Base-by-base conservation (phyloP, 2,113 vertebrate species). In the Scomber japonicus region DNA sequence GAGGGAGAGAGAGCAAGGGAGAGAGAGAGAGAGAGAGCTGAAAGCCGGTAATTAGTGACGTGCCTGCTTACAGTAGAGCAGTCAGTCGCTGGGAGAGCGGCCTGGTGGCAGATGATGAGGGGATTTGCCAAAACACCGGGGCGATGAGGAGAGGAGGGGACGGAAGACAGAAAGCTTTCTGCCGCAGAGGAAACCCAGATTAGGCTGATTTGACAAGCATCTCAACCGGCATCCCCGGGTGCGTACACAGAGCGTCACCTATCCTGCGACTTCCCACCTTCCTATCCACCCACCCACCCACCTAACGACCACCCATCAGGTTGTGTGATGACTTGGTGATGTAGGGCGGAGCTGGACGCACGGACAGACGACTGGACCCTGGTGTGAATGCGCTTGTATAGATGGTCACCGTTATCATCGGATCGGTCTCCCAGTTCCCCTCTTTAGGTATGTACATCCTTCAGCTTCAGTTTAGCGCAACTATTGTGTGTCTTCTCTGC, bases 341-440 rank as follows among this genome's bases (percentile, higher is more conserved):
- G 85, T 15, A 74, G 87, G 87, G 89, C 61, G 88, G 89, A 88
- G 87, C 85, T 81, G 88, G 59, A 71, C 71, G 54, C 76, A 8
- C 62, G 56, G 71, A 59, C 68, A 46, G 59, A 27, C 82, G 68
- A 69, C 67, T 56, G 71, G 60, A 62, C 71, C 59, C 73, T 19
- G 65, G 24, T 62, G 30, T 78, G 54, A 65, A 46, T 46, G 66
- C 61, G 68, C 35, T 56, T 55, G 81, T 55, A 78, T 50, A 62
- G 12, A 84, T 57, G 77, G 69, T 62, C 83, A 77, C 68, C 78
- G 81, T 74, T 75, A 80, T 86, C 80, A 48, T 45, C 75, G 70
- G 69, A 48, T 82, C 73, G 54, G 53, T 65, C 57, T 24, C 69
- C 11, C 51, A 12, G 17, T 56, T n/a, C 51, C 66, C 55, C 15